These are phyloP conservation scores for Pipistrellus nathusii DNA, from an alignment of 2,797 vertebrate genomes.

Conservation along the genomic window DNA sequence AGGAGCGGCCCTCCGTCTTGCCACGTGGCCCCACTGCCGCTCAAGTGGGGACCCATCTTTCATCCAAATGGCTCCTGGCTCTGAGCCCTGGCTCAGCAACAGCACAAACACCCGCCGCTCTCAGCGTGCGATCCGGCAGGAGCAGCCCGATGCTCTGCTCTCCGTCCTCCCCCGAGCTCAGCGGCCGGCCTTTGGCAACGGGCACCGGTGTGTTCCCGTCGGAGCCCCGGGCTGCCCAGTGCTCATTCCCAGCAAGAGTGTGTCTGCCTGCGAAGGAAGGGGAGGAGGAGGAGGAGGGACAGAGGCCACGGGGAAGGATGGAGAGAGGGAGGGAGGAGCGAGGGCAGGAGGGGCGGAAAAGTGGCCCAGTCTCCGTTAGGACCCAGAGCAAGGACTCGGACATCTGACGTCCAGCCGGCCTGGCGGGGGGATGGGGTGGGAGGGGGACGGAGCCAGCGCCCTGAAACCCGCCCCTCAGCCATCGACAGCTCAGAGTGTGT, in stretches of 20 bases:
- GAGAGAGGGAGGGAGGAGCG: accelerated
- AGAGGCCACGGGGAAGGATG: no score
- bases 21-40: neutral
- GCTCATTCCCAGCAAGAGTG: neutral
- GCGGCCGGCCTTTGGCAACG: constrained; percentile 53
- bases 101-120: neutral
- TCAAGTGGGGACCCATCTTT: neutral
- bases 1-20: neutral
- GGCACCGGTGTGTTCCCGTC: neutral
- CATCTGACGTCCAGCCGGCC: accelerated
- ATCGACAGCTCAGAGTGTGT: neutral
- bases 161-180: constrained; percentile 60
- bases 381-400: neutral
- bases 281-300: neutral
- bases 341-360: no score
- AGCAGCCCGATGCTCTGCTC: constrained; percentile 55
- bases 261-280: neutral
- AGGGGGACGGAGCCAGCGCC: neutral
- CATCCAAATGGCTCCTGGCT: constrained; percentile 50
- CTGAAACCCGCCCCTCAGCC: neutral
- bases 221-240: no score
- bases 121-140: constrained; percentile 19
- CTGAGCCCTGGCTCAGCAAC: constrained; percentile 19
- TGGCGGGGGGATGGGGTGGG: neutral
- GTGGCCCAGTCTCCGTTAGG: accelerated